phyloP scores from a whole-genome alignment of 2,113 vertebrate genomes.

The Semicossyphus pulcher region DNA sequence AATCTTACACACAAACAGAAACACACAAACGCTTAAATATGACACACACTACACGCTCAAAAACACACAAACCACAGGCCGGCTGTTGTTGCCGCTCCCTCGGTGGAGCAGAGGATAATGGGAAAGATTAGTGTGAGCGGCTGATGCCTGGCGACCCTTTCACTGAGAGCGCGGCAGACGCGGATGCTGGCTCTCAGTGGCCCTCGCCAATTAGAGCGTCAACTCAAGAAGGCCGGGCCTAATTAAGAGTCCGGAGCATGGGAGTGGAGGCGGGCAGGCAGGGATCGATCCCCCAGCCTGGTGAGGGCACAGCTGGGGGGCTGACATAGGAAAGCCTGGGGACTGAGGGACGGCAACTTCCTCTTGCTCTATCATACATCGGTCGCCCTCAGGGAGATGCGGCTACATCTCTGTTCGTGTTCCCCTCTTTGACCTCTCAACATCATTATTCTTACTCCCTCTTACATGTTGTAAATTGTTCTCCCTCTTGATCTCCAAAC shows the following conservation, averaged over 20 bases:
- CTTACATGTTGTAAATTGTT: constrained; percentile 4
- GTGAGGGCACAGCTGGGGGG: constrained; percentile 56
- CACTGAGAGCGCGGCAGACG: constrained; percentile 52
- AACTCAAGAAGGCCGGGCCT: constrained; percentile 53
- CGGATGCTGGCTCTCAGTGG: constrained; percentile 78
- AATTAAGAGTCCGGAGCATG: constrained; percentile 71
- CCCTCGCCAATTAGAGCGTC: constrained; percentile 77
- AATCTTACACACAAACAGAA: constrained; percentile 36
- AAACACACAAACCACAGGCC: constrained; percentile 17
- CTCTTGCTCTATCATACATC: constrained; percentile 16
- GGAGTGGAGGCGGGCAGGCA: constrained; percentile 47
- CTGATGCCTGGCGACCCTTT: constrained; percentile 69
- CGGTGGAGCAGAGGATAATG: constrained; percentile 74
- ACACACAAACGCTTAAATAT: constrained; percentile 4
- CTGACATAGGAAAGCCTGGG: constrained; percentile 57
- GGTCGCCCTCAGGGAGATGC: constrained; percentile 13
- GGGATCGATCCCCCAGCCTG: constrained; percentile 63
- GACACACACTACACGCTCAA: constrained; percentile 9
- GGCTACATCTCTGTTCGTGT: constrained; percentile 14
- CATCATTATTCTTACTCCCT: constrained; percentile 36
- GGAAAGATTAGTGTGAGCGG: constrained; percentile 78
- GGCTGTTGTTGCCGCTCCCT: constrained; percentile 69
- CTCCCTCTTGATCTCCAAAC: constrained; percentile 7
- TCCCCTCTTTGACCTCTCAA: constrained; percentile 26
- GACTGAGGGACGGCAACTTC: constrained; percentile 39